Evolutionary conservation across 2,797 vertebrate species (phyloP).

Genomic region (Molossus molossus): DNA sequence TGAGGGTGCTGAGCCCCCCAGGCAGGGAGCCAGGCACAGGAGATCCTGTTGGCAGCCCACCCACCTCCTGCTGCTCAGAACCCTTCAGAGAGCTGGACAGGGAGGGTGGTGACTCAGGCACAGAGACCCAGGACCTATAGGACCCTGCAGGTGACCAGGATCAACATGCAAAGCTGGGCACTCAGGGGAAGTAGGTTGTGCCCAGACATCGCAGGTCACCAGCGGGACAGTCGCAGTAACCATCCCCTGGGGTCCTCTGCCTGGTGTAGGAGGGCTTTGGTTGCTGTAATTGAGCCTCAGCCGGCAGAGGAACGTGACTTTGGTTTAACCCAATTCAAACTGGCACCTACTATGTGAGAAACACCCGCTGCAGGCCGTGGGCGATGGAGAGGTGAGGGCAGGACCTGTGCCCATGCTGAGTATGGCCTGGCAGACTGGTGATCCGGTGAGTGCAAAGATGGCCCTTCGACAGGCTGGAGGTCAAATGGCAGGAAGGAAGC

Average conservation of each 20-base stretch:
- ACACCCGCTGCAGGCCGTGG: not conserved
- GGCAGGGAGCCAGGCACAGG: rapidly evolving
- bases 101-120: not conserved
- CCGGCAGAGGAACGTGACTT: not conserved
- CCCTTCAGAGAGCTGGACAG: not conserved
- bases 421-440: rapidly evolving
- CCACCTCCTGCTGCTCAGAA: not conserved
- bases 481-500: not conserved
- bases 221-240: not conserved
- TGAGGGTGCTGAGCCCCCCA: not conserved
- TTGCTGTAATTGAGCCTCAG: not conserved
- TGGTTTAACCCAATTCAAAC: not conserved
- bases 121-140: not conserved
- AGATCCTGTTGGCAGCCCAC: rapidly evolving
- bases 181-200: not conserved
- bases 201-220: not conserved
- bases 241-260: not conserved
- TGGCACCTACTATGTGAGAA: not conserved
- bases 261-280: not conserved
- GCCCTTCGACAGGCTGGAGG: not conserved
- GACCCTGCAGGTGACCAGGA: not conserved
- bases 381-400: not conserved
- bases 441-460: not conserved
- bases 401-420: not conserved
- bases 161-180: not conserved